Conservation (phyloP, 2,113 vertebrate species). For the Siniperca knerii region DNA sequence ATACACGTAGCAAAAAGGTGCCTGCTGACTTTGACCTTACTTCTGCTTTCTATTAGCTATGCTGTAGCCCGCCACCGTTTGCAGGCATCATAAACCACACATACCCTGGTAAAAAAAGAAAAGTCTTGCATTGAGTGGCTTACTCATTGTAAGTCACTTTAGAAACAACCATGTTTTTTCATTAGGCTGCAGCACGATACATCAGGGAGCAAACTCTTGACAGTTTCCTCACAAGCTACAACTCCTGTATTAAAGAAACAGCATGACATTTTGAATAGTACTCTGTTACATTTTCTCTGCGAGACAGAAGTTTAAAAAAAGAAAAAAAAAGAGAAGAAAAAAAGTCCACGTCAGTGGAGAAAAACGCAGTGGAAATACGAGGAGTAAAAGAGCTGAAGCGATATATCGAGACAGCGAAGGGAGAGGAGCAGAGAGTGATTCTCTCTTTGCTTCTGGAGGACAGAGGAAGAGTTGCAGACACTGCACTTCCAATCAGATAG, state of each 20-base stretch:
- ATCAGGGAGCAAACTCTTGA: slow-evolving; percentile 28
- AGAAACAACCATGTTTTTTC: background rate
- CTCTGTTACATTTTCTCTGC: slow-evolving; percentile 42
- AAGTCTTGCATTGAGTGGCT: background rate
- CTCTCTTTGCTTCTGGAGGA: slow-evolving; percentile 73
- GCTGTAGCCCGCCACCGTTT: background rate
- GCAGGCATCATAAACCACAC: too few relatives aligned
- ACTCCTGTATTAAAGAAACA: slow-evolving; percentile 35
- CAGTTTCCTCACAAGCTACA: slow-evolving; percentile 27
- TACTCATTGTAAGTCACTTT: background rate
- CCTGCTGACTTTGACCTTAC: background rate
- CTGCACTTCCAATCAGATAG: slow-evolving; percentile 79
- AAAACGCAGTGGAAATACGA: slow-evolving; percentile 23
- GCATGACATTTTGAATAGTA: slow-evolving; percentile 34
- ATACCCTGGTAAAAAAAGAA: background rate
- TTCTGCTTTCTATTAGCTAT: background rate
- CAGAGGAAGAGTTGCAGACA: slow-evolving; percentile 72
- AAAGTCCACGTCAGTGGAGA: slow-evolving; percentile 18
- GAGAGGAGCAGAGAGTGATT: slow-evolving; percentile 35
- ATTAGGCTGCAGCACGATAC: slow-evolving; percentile 19
- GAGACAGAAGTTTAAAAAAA: slow-evolving; percentile 1
- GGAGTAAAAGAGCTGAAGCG: slow-evolving; percentile 39
- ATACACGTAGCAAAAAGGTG: background rate
- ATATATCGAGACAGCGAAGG: slow-evolving; percentile 7
- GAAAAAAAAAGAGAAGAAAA: background rate